Evolutionary conservation across 37 sponge, comb jelly and placozoan species (phyloP).

Genomic region (Ianthella basta): DNA sequence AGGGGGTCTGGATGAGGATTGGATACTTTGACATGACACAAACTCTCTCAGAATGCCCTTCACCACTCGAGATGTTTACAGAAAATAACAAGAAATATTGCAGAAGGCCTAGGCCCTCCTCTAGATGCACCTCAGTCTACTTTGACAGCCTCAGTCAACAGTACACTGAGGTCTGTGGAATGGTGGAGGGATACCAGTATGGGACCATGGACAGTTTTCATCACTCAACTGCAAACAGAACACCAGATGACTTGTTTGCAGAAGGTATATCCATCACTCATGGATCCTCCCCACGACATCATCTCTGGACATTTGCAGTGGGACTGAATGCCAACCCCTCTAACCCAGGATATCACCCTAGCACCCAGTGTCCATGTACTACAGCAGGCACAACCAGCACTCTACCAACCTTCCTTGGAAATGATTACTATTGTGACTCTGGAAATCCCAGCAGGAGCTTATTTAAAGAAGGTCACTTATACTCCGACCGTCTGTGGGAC

Average conservation of each 20-base stretch:
- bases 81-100: neutral
- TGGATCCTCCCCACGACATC: neutral
- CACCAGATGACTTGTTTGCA: neutral
- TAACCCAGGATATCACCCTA: neutral
- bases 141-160: slow-evolving; percentile 6
- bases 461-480: too few species aligned
- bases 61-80: neutral
- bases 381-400: neutral
- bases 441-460: neutral
- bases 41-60: neutral
- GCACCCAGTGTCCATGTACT: slow-evolving; percentile 5
- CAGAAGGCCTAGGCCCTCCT: neutral
- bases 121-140: neutral
- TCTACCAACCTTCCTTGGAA: neutral
- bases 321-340: neutral
- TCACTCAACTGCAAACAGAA: neutral
- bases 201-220: neutral
- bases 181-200: slow-evolving; percentile 19
- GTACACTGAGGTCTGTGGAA: slow-evolving; percentile 17
- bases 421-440: slow-evolving; percentile 12
- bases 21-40: slow-evolving; percentile 8
- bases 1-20: slow-evolving; percentile 26
- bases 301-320: neutral
- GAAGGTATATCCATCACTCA: slow-evolving; percentile 20
- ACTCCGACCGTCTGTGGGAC: neutral